Percentiles rank a stretch among this genome's conserved stretches.
Evolutionary conservation across 2,797 vertebrate genomes (phyloP).

Genomic region (Streptopelia turtur): DNA sequence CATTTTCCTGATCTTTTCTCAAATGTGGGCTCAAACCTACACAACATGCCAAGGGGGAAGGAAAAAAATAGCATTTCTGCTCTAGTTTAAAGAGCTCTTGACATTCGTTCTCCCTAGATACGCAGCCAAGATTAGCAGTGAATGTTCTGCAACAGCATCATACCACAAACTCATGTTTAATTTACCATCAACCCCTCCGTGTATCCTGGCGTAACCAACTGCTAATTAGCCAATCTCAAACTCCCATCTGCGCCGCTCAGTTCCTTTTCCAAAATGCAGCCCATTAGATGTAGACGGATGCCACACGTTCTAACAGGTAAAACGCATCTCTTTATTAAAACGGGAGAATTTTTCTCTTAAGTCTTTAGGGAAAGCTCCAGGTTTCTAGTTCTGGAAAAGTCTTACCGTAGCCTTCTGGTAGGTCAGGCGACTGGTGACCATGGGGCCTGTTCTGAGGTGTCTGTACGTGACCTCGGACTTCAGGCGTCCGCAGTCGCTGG

Average conservation of each 20-base stretch:
- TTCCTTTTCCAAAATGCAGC: not conserved
- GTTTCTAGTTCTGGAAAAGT: not conserved
- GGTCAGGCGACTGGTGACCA: conserved; percentile 93
- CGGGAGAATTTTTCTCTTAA: not conserved
- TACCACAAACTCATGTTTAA: conserved; percentile 57
- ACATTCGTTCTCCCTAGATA: conserved; percentile 54
- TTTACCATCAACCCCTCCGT: conserved; percentile 54
- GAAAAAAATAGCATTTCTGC: conserved; percentile 63
- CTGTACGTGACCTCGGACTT: conserved; percentile 87
- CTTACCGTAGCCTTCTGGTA: conserved; percentile 92
- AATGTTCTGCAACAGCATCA: conserved; percentile 45
- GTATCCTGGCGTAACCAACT: conserved; percentile 42
- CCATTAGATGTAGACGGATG: not conserved
- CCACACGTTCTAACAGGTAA: not conserved
- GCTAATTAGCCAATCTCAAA: conserved; percentile 44
- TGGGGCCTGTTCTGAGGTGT: conserved; percentile 95
- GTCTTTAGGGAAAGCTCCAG: not conserved
- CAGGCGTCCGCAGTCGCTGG: conserved; percentile 89
- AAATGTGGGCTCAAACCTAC: conserved; percentile 61
- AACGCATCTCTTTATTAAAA: not conserved
- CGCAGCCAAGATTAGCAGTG: conserved; percentile 61
- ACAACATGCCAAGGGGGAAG: conserved; percentile 42
- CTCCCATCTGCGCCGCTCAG: conserved; percentile 10
- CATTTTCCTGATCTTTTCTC: conserved; percentile 41
- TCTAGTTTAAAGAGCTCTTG: conserved; percentile 63